phyloP scores from a whole-genome alignment of 2,797 vertebrate species.

The Thaleichthys pacificus region DNA sequence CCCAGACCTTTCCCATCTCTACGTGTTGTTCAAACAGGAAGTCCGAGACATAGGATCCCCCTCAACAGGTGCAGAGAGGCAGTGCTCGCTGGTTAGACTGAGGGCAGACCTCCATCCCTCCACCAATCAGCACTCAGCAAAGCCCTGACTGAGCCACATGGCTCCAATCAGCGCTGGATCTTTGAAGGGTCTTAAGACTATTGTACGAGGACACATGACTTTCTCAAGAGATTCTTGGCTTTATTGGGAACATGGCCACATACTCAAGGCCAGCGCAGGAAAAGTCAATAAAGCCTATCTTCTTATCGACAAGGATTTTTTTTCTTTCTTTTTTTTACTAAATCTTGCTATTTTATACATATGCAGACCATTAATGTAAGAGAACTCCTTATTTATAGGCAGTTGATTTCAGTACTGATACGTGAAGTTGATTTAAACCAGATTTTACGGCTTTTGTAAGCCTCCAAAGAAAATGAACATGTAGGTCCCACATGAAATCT shows the following conservation, averaged over 20 bases:
- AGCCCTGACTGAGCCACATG: constrained; percentile 40
- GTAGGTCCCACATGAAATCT: background rate
- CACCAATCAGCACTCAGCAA: background rate
- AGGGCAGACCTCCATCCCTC: background rate
- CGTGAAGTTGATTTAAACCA: background rate
- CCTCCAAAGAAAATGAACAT: constrained; percentile 21
- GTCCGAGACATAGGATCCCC: constrained; percentile 43
- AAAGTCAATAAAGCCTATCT: constrained; percentile 24
- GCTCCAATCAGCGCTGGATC: constrained; percentile 42
- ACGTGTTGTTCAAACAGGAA: constrained; percentile 48
- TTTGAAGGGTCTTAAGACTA: constrained; percentile 19
- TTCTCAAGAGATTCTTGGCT: constrained; percentile 54
- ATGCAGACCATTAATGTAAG: background rate
- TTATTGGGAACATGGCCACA: constrained; percentile 44
- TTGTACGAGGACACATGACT: constrained; percentile 47
- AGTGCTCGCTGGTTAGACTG: constrained; percentile 32
- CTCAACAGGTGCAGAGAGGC: constrained; percentile 56
- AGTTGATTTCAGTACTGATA: background rate
- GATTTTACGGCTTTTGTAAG: constrained; percentile 5
- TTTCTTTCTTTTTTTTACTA: background rate
- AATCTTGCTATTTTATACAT: constrained; percentile 23
- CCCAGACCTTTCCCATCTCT: constrained; percentile 13
- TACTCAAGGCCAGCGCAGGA: constrained; percentile 18
- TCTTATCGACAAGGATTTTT: constrained; percentile 7
- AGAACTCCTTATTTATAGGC: background rate